Evolutionary conservation across 2,888 invertebrate genomes (phyloP), one percentile per base, ranked within the genome.

Genomic region (Orthonychiurus folsomi): DNA sequence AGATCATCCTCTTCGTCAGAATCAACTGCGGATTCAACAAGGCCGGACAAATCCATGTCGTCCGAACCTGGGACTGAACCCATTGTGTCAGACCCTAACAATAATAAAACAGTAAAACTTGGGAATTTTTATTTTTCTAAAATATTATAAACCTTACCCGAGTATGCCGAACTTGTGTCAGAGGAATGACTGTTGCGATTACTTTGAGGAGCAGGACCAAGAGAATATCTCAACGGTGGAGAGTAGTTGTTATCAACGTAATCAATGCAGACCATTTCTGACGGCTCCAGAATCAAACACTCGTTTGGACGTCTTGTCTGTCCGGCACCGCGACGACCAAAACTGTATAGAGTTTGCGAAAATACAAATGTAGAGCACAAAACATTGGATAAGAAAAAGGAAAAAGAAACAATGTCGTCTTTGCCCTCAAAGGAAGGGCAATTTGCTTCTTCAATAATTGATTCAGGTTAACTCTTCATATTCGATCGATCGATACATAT

Each of bases 1-100:
- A 92, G 81, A 79, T 94, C 95, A 76, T 93, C 92, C 75, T 94
- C 90, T 76, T 94, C 94, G 79, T 95, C 94, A 53, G 93, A 93
- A 79, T 95, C 95, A 5, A 95, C 95, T 72, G 92, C 87, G 70
- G 93, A 93, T 80, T 97, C 97, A 1, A 91, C 88, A 67, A 96
- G 86, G 56, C 95, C 96, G 53, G 91, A 89, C 64, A 94, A 84
- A 78, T 95, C 95, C 60, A 91, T 88, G 78, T 93, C 93, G 67
- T 85, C 85, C 75, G 64, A 77, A 3, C 52, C 67, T 48, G 69
- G 37, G 25, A 66, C 68, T 60, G 59, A 69, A 21, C 63, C 66
- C 65, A 66, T 67, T 23, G 70, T 69, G 62, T 70, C 72, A 2
- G 70, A 66, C 9, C 69, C 66, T 56, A 53, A 23, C n/a, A n/a